Evolutionary conservation across 2,797 vertebrate species (phyloP).

Genomic region (Numenius phaeopus): DNA sequence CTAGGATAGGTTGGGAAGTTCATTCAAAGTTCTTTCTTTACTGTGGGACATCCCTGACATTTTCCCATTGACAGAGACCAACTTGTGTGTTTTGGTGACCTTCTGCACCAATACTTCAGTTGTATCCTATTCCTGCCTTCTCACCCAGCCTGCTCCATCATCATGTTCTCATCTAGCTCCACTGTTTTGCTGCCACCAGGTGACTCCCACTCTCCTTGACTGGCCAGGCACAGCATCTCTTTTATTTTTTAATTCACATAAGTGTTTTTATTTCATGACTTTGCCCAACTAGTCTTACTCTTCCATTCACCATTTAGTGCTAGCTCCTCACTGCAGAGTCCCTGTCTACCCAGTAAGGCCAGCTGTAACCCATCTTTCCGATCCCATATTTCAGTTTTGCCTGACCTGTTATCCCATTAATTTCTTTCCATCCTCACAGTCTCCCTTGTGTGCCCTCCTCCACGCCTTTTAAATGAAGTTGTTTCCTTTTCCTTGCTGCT

Average conservation of each 20-base stretch:
- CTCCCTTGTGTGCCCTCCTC: not conserved
- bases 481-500: not conserved
- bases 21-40: conserved; percentile 40
- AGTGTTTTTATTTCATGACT: not conserved
- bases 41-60: conserved; percentile 30
- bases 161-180: not conserved
- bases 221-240: not conserved
- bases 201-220: not conserved
- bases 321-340: not conserved
- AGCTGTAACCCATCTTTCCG: not conserved
- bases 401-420: not conserved
- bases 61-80: conserved; percentile 33
- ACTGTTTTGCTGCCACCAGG: not conserved
- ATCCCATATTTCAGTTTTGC: not conserved
- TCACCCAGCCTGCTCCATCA: not conserved
- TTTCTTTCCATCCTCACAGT: not conserved
- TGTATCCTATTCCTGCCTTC: not conserved
- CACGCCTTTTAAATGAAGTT: not conserved
- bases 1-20: not conserved
- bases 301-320: not conserved
- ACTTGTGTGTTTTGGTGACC: not conserved
- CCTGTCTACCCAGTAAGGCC: not conserved
- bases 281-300: not conserved
- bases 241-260: not conserved
- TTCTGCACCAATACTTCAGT: not conserved